These are phyloP conservation scores for Herpetotheres cachinnans DNA, from an alignment of 2,113 vertebrate species.

Conservation along the genomic window DNA sequence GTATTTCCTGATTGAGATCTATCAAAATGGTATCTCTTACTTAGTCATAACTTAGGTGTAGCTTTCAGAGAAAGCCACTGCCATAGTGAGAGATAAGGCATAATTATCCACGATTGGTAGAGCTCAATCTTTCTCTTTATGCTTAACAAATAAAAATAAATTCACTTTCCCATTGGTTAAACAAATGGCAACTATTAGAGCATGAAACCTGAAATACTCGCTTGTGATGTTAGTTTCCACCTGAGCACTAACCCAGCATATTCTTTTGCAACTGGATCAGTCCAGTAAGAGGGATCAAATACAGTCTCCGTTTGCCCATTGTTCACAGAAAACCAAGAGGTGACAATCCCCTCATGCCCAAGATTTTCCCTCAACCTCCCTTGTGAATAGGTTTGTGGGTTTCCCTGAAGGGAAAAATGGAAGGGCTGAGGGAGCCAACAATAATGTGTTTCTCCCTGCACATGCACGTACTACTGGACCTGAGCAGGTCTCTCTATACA, in stretches of 20 bases:
- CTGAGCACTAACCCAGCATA: background rate
- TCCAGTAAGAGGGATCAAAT: background rate
- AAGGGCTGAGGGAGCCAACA: background rate
- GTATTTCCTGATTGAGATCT: constrained; percentile 61
- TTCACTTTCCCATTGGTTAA: constrained; percentile 20
- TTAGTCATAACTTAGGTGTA: constrained; percentile 48
- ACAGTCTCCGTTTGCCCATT: background rate
- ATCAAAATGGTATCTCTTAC: constrained; percentile 59
- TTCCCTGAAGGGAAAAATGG: background rate
- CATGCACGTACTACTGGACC: background rate
- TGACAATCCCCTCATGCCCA: background rate
- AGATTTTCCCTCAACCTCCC: background rate
- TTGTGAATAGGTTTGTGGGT: background rate
- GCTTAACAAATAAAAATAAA: constrained; percentile 12
- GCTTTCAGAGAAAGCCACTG: constrained; percentile 52
- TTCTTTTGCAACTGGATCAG: background rate
- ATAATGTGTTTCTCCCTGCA: background rate
- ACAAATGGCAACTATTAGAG: constrained; percentile 20
- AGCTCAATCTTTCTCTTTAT: constrained; percentile 16
- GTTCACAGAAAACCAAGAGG: background rate
- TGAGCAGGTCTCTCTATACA: background rate
- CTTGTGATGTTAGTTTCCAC: background rate
- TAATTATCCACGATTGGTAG: constrained; percentile 44
- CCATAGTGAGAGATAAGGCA: background rate
- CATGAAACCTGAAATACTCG: background rate